Percentiles rank a stretch among this genome's conserved stretches.
Evolutionary conservation across 2,113 vertebrate species (phyloP).

Genomic region (Lepus americanus): DNA sequence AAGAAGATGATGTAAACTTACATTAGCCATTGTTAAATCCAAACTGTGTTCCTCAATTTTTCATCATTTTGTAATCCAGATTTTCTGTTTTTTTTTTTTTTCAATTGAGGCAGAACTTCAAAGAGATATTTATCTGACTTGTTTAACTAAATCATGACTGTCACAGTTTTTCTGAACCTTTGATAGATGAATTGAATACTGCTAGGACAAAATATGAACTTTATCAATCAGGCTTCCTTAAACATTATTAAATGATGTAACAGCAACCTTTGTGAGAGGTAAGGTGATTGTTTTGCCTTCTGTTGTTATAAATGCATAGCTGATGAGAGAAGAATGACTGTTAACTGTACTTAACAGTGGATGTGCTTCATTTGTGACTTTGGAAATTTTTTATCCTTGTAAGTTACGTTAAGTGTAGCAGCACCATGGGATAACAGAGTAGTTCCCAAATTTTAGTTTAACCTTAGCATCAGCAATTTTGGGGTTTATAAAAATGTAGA

Average conservation of each 20-base stretch:
- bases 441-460: background rate
- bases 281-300: background rate
- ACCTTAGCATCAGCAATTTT: background rate
- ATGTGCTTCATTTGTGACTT: background rate
- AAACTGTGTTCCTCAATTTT: background rate
- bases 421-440: rapidly evolving
- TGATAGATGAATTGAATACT: background rate
- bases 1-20: background rate
- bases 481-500: background rate
- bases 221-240: background rate
- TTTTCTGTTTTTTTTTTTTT: background rate
- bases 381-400: background rate
- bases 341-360: background rate
- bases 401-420: background rate
- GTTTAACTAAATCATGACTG: background rate
- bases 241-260: background rate
- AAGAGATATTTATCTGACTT: background rate
- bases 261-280: background rate
- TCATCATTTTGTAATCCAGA: background rate
- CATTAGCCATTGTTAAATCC: background rate
- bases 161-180: background rate
- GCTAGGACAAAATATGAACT: background rate
- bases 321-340: background rate
- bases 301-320: background rate
- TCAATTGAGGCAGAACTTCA: background rate